Evolutionary conservation across 2,888 invertebrate species (phyloP).

Genomic region (Branchipolynoe longqiensis): DNA sequence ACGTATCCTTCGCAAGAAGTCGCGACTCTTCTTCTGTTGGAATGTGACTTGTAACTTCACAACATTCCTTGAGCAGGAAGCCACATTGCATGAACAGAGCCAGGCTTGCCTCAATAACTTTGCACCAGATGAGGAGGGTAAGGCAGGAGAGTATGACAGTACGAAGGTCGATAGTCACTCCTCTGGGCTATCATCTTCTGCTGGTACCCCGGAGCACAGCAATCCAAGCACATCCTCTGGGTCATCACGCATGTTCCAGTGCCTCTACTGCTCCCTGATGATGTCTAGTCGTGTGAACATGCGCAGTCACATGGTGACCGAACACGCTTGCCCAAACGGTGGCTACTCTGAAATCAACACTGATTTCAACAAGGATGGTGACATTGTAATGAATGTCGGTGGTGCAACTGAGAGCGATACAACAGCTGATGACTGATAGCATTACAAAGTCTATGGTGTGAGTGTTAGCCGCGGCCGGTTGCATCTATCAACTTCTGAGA

Average conservation of each 20-base stretch:
- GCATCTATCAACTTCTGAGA: no score
- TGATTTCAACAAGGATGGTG: constrained; percentile 27
- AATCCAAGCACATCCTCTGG: not conserved
- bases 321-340: constrained; percentile 35
- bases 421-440: not conserved
- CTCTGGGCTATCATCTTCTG: not conserved
- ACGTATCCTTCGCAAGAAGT: constrained; percentile 36
- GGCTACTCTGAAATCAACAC: constrained; percentile 48
- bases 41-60: constrained; percentile 28
- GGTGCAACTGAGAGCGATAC: not conserved
- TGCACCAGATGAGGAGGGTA: constrained; percentile 1
- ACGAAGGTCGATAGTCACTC: constrained; percentile 19
- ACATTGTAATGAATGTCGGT: constrained; percentile 36
- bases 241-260: constrained; percentile 25
- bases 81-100: constrained; percentile 30
- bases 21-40: constrained; percentile 37
- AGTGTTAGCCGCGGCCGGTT: no score
- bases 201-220: not conserved
- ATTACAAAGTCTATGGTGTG: not conserved
- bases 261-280: constrained; percentile 40
- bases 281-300: constrained; percentile 45
- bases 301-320: constrained; percentile 41
- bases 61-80: constrained; percentile 13
- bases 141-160: not conserved
- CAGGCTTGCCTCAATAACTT: constrained; percentile 28